Conservation (phyloP, 2,113 vertebrate genomes). For the Rhinopomastus cyanomelas region DNA sequence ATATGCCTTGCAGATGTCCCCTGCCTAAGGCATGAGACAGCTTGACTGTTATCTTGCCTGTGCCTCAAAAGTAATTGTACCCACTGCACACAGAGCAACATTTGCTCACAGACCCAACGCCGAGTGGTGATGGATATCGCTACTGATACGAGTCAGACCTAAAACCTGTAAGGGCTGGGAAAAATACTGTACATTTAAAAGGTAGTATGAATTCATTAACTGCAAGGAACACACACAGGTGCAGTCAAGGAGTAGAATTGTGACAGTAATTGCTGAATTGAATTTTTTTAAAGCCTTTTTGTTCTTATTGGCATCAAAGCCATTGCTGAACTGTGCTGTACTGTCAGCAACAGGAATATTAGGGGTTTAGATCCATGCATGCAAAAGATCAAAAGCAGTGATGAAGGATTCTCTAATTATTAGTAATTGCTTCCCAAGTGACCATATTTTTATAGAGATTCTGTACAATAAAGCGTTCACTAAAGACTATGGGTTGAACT, state of each 20-base stretch:
- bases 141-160: not conserved
- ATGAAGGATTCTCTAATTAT: constrained; percentile 72
- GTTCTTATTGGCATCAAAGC: constrained; percentile 65
- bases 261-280: constrained; percentile 71
- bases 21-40: constrained; percentile 26
- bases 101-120: not conserved
- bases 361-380: constrained; percentile 33
- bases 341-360: constrained; percentile 54
- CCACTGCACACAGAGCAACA: constrained; percentile 10
- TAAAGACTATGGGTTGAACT: constrained; percentile 43
- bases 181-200: not conserved
- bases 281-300: constrained; percentile 67
- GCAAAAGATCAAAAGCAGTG: constrained; percentile 64
- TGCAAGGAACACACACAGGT: constrained; percentile 52
- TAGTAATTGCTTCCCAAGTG: constrained; percentile 76
- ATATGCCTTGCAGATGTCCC: constrained; percentile 21
- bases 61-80: constrained; percentile 51
- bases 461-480: constrained; percentile 30
- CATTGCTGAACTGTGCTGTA: constrained; percentile 48
- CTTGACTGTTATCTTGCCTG: constrained; percentile 48
- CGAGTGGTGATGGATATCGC: constrained; percentile 1
- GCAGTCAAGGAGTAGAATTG: constrained; percentile 46
- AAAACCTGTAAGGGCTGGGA: not conserved
- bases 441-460: constrained; percentile 65
- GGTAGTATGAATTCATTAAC: constrained; percentile 42